Evolutionary conservation across 1,140 invertebrate genomes (phyloP).

Genomic region (Euwallacea similis): DNA sequence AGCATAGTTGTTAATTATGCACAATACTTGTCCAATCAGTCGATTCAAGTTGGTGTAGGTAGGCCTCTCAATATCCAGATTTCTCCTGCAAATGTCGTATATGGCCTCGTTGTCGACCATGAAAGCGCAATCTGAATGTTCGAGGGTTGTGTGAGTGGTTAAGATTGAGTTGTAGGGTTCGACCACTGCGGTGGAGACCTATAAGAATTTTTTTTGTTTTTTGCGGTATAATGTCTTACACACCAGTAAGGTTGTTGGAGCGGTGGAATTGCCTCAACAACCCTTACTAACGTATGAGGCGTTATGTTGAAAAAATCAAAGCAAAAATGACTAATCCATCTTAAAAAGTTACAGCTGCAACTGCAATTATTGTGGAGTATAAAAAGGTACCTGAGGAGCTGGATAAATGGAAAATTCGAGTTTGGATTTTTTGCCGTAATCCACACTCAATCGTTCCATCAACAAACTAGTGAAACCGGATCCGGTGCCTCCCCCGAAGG

Average conservation of each 20-base stretch:
- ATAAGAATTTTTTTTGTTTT: conserved; percentile 11
- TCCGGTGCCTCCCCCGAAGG: conserved; percentile 84
- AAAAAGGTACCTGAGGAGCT: conserved; percentile 71
- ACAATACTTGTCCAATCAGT: conserved; percentile 73
- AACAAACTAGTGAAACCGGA: conserved; percentile 81
- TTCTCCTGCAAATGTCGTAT: conserved; percentile 86
- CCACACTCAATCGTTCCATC: conserved; percentile 79
- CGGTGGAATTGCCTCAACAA: no score
- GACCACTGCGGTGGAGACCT: conserved; percentile 79
- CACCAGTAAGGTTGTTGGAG: neutral
- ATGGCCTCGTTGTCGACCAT: conserved; percentile 91
- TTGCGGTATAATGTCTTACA: neutral
- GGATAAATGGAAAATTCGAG: conserved; percentile 85
- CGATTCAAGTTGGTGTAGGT: conserved; percentile 80
- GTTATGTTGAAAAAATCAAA: neutral
- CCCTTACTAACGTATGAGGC: conserved; percentile 28
- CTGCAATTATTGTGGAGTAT: neutral
- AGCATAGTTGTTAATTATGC: neutral
- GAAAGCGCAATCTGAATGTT: conserved; percentile 81
- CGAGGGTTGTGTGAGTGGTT: conserved; percentile 78
- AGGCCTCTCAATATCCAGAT: conserved; percentile 83
- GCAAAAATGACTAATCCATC: neutral
- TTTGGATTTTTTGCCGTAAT: conserved; percentile 82
- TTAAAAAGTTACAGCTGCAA: neutral
- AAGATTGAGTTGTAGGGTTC: conserved; percentile 84